Conservation (phyloP, 1,140 invertebrate species). For the Chymomyza costata region DNA sequence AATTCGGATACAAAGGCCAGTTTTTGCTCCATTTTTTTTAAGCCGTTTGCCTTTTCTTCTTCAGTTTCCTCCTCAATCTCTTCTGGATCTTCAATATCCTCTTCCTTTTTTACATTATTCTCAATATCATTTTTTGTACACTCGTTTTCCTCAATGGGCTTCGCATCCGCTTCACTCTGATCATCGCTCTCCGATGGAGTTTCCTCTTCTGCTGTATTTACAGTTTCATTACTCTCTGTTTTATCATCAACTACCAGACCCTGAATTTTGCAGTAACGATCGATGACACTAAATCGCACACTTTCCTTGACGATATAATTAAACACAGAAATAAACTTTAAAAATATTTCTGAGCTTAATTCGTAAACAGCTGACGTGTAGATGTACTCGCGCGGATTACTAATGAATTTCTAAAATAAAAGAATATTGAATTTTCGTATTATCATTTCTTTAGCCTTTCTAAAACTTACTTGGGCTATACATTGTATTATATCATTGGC, state of each 20-base stretch:
- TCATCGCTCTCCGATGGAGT: too few relatives aligned
- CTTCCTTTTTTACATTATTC: constrained; percentile 2
- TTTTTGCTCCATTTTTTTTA: background rate
- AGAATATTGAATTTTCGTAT: constrained; percentile 5
- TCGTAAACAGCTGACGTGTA: constrained; percentile 16
- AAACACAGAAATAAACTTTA: constrained; percentile 18
- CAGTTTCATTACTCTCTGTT: background rate
- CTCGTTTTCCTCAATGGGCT: background rate
- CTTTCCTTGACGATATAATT: background rate
- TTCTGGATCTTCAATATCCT: constrained; percentile 1
- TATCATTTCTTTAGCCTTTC: too few relatives aligned
- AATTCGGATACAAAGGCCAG: too few relatives aligned
- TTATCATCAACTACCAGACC: constrained; percentile 1
- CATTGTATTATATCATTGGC: background rate
- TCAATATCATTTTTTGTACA: constrained; percentile 2
- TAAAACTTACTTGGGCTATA: background rate
- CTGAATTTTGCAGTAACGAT: constrained; percentile 21
- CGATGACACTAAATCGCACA: constrained; percentile 20
- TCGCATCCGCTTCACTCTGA: constrained; percentile 5
- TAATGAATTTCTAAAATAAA: constrained; percentile 1
- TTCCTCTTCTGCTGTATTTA: background rate
- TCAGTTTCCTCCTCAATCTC: background rate
- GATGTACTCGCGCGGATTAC: background rate
- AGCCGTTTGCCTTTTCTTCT: background rate
- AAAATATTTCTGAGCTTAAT: constrained; percentile 19